Evolutionary conservation across 2,888 invertebrate species (phyloP), one percentile per base, ranked within the genome.

Genomic region (Limenitis camilla): DNA sequence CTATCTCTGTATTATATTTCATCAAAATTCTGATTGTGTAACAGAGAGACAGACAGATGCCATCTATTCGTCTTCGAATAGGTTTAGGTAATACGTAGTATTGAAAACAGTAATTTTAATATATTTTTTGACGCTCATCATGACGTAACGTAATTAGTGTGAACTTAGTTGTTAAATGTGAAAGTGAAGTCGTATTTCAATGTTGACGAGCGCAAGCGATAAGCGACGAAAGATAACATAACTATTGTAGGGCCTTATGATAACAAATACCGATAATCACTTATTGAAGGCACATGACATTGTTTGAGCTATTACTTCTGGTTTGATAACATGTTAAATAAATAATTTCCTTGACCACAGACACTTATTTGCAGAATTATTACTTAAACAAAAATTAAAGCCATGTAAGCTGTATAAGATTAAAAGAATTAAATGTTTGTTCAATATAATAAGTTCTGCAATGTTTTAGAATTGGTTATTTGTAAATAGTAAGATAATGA

Each of bases 221-320:
- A 52, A 59, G 54, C 50, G 51, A 38, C 40, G 27, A 39, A 9
- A 27, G 59, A 56, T 59, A 59, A 59, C 39, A 19, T 19, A 19
- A 49, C 43, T 43, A 39, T 45, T 39, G 42, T 46, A 55, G 41
- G 49, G 36, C 40, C 27, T 44, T 29, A 40, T 47, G 58, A 52
- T 55, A 58, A 50, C 31, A 10, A 48, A 51, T 42, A 58, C 27
- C 46, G 40, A 53, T 50, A 33, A 40, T 44, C 38, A 41, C 32
- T 40, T 48, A 49, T 46, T 47, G 32, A 43, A 6, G 30, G 40
- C 29, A 46, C 32, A 54, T 48, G n/a, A 33, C 46, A 31, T 31
- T 10, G 31, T 35, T 9, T 3, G 11, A 11, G 11, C n/a, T 6
- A 10, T 28, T 28, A 8, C 10, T 36, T 35, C n/a, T n/a, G n/a